A percentile compares a stretch with the other conserved stretches of the same genome.
Evolutionary conservation across 2,888 invertebrate genomes (phyloP).

Genomic region (Conistra vaccinii): DNA sequence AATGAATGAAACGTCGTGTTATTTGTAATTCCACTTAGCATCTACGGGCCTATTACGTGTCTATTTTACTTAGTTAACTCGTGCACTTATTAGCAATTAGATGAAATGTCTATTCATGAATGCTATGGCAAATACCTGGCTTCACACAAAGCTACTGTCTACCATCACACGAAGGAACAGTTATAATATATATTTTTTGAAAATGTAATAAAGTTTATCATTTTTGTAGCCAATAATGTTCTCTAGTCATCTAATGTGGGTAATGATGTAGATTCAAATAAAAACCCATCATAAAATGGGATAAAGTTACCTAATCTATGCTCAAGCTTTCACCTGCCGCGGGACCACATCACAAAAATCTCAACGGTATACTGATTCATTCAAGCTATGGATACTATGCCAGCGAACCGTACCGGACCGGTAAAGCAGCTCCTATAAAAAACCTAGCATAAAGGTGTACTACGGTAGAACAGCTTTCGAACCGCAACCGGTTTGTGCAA

Average conservation of each 20-base stretch:
- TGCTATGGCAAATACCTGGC: not conserved
- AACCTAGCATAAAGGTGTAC: conserved; percentile 14
- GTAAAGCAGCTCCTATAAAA: conserved; percentile 43
- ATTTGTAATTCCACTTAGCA: conserved; percentile 32
- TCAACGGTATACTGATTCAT: not conserved
- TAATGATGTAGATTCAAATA: not conserved
- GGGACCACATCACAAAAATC: conserved; percentile 22
- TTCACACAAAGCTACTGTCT: not conserved
- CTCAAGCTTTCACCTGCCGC: conserved; percentile 1
- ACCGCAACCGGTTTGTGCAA: conserved; percentile 48
- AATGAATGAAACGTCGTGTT: conserved; percentile 28
- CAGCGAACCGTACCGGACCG: conserved; percentile 8
- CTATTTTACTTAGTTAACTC: conserved; percentile 30
- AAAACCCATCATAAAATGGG: not conserved
- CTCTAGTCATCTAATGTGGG: not conserved
- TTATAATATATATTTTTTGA: not conserved
- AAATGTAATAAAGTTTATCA: not conserved
- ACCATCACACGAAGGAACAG: not conserved
- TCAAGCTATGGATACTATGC: conserved; percentile 10
- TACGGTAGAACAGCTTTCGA: conserved; percentile 52
- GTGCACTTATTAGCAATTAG: conserved; percentile 21
- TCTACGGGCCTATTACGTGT: conserved; percentile 20
- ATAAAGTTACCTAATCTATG: not conserved
- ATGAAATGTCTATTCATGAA: conserved; percentile 27
- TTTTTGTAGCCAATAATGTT: not conserved